Evolutionary conservation across 2,797 vertebrate genomes (phyloP).

Genomic region (Amblyopsis hoosieri): DNA sequence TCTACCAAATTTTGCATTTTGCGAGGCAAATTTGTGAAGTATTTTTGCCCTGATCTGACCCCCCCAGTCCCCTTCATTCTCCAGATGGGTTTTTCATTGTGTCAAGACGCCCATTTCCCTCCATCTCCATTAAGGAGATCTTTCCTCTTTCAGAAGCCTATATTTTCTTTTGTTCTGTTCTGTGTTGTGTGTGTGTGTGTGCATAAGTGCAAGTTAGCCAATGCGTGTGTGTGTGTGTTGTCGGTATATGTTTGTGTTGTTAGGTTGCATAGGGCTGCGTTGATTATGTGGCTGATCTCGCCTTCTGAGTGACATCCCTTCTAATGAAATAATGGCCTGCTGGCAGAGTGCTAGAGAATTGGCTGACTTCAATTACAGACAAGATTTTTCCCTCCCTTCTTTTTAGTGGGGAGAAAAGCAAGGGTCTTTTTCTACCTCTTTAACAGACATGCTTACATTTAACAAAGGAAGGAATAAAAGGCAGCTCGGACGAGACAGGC

Average conservation of each 20-base stretch:
- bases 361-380: constrained; percentile 77
- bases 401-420: constrained; percentile 51
- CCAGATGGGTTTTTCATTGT: constrained; percentile 41
- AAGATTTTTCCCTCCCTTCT: constrained; percentile 44
- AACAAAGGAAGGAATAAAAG: constrained; percentile 67
- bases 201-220: neutral
- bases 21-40: constrained; percentile 11
- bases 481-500: constrained; percentile 50
- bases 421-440: constrained; percentile 50
- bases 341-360: constrained; percentile 67
- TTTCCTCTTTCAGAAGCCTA: constrained; percentile 38
- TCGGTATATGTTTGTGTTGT: constrained; percentile 23
- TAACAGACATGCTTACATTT: constrained; percentile 48
- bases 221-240: constrained; percentile 20
- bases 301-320: constrained; percentile 69
- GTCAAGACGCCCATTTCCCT: constrained; percentile 28
- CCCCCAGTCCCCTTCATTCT: neutral
- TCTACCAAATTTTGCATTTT: constrained; percentile 10
- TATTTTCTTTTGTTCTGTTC: constrained; percentile 37
- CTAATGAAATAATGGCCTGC: constrained; percentile 80
- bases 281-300: constrained; percentile 72
- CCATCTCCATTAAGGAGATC: constrained; percentile 32
- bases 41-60: neutral
- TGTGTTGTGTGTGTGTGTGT: constrained; percentile 38
- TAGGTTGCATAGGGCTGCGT: constrained; percentile 51